Evolutionary conservation across 2,888 invertebrate genomes (phyloP).

Genomic region (Melanostoma mellinum): DNA sequence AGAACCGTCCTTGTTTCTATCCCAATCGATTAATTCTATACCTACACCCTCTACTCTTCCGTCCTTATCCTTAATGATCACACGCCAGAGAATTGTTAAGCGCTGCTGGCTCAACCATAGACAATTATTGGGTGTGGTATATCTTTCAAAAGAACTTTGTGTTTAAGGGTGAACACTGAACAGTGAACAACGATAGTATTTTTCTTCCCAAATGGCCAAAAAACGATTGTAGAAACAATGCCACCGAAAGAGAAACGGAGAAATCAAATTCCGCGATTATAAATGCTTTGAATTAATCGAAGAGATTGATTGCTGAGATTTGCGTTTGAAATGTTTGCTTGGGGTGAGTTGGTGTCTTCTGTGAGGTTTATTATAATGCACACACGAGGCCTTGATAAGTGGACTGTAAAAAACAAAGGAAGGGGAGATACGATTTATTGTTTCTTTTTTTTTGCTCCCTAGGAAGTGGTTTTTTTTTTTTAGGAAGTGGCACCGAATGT

Average conservation of each 20-base stretch:
- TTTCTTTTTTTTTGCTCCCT: too few species aligned
- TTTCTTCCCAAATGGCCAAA: conserved; percentile 12
- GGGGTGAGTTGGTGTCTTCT: background rate
- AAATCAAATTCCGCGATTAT: conserved; percentile 43
- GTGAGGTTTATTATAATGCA: too few species aligned
- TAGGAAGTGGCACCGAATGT: too few species aligned
- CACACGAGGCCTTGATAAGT: too few species aligned
- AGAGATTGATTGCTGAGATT: conserved; percentile 57
- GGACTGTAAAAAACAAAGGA: too few species aligned
- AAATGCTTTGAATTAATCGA: conserved; percentile 59
- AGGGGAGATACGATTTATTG: too few species aligned
- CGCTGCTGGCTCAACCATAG: conserved; percentile 44
- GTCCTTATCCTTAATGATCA: conserved; percentile 62
- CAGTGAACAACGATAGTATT: conserved; percentile 9
- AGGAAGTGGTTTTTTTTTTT: too few species aligned
- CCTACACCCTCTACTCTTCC: background rate
- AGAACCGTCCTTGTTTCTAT: conserved; percentile 16
- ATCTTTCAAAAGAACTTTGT: conserved; percentile 17
- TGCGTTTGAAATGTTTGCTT: conserved; percentile 33
- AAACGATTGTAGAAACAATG: conserved; percentile 18
- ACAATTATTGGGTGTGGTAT: conserved; percentile 49
- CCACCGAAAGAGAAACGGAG: background rate
- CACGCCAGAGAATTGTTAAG: conserved; percentile 49
- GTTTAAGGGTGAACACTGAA: background rate
- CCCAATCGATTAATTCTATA: conserved; percentile 59